Percentiles rank a stretch among this genome's conserved stretches.
Evolutionary conservation across 2,797 vertebrate species (phyloP).

Genomic region (Dicrostonyx torquatus): DNA sequence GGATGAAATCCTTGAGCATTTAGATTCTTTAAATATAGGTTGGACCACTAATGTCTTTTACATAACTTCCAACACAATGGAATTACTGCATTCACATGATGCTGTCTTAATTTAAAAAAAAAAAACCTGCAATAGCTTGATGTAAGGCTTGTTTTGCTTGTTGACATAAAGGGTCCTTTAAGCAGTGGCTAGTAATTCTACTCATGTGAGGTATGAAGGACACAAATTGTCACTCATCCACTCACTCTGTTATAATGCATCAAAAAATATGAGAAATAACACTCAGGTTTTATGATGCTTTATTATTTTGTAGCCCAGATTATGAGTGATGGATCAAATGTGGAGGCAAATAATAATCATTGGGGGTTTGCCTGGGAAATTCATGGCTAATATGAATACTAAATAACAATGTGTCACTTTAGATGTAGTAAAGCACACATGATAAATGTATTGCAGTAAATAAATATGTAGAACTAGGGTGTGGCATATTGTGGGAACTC

Average conservation of each 20-base stretch:
- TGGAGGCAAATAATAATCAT: not conserved
- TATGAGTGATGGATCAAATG: not conserved
- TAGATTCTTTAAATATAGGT: conserved; percentile 37
- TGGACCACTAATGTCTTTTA: conserved; percentile 13
- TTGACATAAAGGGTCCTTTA: conserved; percentile 4
- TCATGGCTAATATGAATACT: not conserved
- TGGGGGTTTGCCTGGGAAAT: not conserved
- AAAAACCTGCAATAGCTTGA: conserved; percentile 2
- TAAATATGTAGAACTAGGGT: not conserved
- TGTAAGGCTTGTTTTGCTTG: conserved; percentile 48
- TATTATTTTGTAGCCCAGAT: not conserved
- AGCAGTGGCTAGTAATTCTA: not conserved
- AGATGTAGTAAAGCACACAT: not conserved
- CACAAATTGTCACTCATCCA: not conserved
- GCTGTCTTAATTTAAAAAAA: conserved; percentile 16
- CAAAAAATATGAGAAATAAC: not conserved
- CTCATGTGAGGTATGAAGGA: not conserved
- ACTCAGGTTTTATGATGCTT: not conserved
- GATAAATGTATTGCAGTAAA: not conserved
- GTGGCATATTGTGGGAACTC: not conserved
- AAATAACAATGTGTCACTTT: not conserved
- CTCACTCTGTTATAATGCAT: not conserved
- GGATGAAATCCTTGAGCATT: not conserved
- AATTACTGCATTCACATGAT: conserved; percentile 39
- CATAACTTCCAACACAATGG: conserved; percentile 53